Percentiles rank a stretch among this genome's conserved stretches.
These are phyloP conservation scores for Bedellia somnulentella DNA, from an alignment of 2,888 invertebrate genomes.

Conservation along the genomic window DNA sequence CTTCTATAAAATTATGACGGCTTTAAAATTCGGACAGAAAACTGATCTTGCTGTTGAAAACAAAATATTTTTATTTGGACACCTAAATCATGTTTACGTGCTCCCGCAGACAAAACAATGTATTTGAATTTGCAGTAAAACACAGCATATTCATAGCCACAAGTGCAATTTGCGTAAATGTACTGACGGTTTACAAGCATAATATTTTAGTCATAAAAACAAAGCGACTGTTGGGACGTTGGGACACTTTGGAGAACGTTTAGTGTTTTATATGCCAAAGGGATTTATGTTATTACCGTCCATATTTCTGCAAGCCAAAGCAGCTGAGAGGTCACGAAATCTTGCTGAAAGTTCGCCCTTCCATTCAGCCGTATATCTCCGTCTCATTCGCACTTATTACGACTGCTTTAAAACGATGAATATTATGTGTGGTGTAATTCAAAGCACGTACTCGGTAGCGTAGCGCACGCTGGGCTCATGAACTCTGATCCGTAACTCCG, in stretches of 20 bases:
- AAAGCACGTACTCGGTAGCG: constrained; percentile 41
- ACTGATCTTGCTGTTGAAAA: constrained; percentile 7
- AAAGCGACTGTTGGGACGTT: constrained; percentile 26
- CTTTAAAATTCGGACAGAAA: too few relatives aligned
- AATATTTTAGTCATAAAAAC: constrained; percentile 32
- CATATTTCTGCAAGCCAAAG: constrained; percentile 58
- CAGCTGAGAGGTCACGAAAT: constrained; percentile 59
- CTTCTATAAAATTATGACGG: too few relatives aligned
- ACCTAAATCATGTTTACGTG: too few relatives aligned
- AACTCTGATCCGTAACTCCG: constrained; percentile 50
- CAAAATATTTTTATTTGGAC: constrained; percentile 14
- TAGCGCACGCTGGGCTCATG: constrained; percentile 45
- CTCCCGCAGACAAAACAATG: too few relatives aligned
- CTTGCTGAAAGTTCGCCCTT: constrained; percentile 28
- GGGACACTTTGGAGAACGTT: constrained; percentile 52
- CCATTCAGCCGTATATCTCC: constrained; percentile 7
- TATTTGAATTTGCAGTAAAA: too few relatives aligned
- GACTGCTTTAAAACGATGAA: constrained; percentile 52
- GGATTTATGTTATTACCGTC: constrained; percentile 62
- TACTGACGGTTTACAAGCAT: constrained; percentile 25
- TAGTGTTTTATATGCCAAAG: constrained; percentile 62
- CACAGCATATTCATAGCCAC: too few relatives aligned
- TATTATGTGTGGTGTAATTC: constrained; percentile 48
- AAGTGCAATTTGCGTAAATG: constrained; percentile 33
- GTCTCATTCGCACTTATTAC: constrained; percentile 23